These are phyloP conservation scores for Microcebus lehilahytsara DNA, from an alignment of 2,113 vertebrate species.

Conservation along the genomic window DNA sequence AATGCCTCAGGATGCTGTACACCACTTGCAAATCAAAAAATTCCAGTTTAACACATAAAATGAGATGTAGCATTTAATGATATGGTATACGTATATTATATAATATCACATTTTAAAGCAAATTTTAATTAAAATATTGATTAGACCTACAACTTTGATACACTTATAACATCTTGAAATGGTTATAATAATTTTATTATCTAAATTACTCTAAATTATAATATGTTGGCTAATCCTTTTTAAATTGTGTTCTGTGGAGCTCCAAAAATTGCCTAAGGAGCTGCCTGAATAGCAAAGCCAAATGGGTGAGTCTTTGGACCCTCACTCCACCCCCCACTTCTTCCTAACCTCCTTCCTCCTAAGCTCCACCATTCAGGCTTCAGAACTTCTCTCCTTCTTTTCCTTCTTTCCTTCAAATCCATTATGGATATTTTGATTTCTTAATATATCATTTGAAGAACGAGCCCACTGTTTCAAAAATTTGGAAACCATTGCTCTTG, in stretches of 20 bases:
- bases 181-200: neutral
- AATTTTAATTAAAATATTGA: neutral
- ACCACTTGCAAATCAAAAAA: neutral
- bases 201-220: neutral
- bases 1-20: neutral
- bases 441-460: neutral
- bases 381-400: neutral
- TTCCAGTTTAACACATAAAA: neutral
- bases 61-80: neutral
- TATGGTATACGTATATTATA: neutral
- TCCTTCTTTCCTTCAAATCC: neutral
- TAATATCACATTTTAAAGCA: neutral
- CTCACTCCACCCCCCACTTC: neutral
- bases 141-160: neutral
- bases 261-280: neutral
- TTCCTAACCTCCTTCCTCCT: fast-evolving
- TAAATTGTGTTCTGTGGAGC: neutral
- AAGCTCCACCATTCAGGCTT: neutral
- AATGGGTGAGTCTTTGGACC: fast-evolving
- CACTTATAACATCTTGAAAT: neutral
- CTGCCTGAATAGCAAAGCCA: neutral
- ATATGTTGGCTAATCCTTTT: neutral
- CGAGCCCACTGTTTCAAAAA: neutral
- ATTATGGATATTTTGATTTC: neutral
- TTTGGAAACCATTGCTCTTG: neutral